Conservation (phyloP, 2,113 vertebrate genomes). For the Sisor rabdophorus region DNA sequence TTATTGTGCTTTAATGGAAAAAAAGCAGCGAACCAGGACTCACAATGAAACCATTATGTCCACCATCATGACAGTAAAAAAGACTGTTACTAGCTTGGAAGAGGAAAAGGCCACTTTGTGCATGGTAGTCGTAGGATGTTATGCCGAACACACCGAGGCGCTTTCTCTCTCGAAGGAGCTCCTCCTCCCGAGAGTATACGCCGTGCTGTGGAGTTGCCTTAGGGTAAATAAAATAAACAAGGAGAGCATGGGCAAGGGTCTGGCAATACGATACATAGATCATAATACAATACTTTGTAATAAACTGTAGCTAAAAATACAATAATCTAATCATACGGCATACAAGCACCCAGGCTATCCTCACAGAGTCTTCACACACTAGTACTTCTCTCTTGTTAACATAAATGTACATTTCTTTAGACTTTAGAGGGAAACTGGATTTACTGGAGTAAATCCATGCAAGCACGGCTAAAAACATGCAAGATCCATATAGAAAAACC, state of each 20-base stretch:
- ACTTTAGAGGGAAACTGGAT: too few relatives aligned
- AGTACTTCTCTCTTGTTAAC: too few relatives aligned
- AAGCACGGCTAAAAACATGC: too few relatives aligned
- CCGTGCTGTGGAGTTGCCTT: constrained; percentile 93
- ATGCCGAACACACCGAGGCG: constrained; percentile 92
- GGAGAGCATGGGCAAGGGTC: background rate
- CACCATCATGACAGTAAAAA: constrained; percentile 91
- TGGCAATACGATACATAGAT: too few relatives aligned
- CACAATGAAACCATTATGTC: constrained; percentile 92
- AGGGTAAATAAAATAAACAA: background rate
- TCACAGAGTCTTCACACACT: too few relatives aligned
- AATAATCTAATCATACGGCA: too few relatives aligned
- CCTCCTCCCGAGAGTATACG: constrained; percentile 92
- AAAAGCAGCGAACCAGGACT: constrained; percentile 55
- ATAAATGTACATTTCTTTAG: too few relatives aligned
- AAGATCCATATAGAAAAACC: too few relatives aligned
- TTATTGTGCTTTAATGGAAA: background rate
- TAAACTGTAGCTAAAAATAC: too few relatives aligned
- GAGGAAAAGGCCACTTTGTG: constrained; percentile 89
- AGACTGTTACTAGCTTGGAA: constrained; percentile 98
- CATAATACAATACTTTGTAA: too few relatives aligned
- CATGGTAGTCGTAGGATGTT: constrained; percentile 94
- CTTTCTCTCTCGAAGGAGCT: constrained; percentile 89
- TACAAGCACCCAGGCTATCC: too few relatives aligned
- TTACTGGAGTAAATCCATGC: too few relatives aligned